Percentiles rank a stretch among this genome's conserved stretches.
Conservation (phyloP, 2,888 invertebrate species). For the Ochropleura plecta region DNA sequence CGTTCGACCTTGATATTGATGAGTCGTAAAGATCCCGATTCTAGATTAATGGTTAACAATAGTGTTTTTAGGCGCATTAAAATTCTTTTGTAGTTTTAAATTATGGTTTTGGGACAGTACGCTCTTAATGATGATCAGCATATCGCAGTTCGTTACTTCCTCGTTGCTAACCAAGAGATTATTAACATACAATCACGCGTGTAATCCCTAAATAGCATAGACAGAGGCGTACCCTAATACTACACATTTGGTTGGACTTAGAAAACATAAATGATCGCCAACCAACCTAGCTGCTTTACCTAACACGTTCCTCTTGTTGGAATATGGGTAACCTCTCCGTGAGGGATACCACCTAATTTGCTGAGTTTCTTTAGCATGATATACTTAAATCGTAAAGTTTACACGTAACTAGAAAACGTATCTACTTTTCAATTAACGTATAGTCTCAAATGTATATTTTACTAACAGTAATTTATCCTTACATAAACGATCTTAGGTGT, state of each 20-base stretch:
- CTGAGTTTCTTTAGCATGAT: background rate
- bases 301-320: no score
- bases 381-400: background rate
- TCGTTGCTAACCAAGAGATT: background rate
- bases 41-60: slow-evolving; percentile 76
- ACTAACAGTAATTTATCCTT: background rate
- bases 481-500: background rate
- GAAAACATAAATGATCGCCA: background rate
- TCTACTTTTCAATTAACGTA: background rate
- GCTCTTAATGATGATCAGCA: background rate
- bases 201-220: background rate
- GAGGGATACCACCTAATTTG: background rate
- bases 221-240: no score
- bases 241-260: background rate
- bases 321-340: background rate
- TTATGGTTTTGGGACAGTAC: slow-evolving; percentile 50
- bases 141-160: background rate
- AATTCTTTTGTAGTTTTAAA: slow-evolving; percentile 56
- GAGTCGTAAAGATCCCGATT: slow-evolving; percentile 74
- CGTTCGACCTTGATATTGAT: slow-evolving; percentile 80
- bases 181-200: background rate
- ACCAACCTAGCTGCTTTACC: background rate
- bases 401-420: background rate
- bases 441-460: background rate
- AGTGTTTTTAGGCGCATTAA: slow-evolving; percentile 66